Conservation (phyloP, 2,113 vertebrate genomes). For the Agapornis roseicollis region DNA sequence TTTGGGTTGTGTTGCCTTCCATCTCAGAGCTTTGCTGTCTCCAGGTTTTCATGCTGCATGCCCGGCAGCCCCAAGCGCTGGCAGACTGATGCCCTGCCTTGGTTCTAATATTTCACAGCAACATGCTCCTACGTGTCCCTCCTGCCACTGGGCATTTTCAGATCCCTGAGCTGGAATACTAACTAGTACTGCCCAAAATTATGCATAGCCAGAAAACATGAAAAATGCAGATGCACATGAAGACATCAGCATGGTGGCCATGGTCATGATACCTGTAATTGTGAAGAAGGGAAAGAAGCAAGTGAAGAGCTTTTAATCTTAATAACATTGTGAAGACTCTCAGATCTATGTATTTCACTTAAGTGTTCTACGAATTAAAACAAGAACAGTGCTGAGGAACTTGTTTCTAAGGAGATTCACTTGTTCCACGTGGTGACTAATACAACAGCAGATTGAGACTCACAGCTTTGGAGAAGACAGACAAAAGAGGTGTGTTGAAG, state of each 20-base stretch:
- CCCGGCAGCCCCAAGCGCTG: background rate
- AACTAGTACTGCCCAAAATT: background rate
- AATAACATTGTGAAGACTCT: too few species aligned
- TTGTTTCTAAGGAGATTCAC: background rate
- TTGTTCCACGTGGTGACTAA: accelerated
- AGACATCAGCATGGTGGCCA: too few species aligned
- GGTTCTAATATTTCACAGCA: too few species aligned
- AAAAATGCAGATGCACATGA: background rate
- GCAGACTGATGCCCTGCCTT: background rate
- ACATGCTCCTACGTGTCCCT: background rate
- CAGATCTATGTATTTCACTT: background rate
- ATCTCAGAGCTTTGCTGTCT: background rate
- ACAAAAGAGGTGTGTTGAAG: background rate
- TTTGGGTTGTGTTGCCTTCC: background rate
- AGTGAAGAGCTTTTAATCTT: background rate
- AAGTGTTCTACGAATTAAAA: background rate
- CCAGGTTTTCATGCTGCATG: background rate
- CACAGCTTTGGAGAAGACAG: background rate
- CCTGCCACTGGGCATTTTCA: background rate
- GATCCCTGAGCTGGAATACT: too few species aligned
- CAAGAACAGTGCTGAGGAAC: background rate
- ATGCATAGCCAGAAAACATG: background rate
- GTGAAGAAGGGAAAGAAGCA: background rate
- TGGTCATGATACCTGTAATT: background rate
- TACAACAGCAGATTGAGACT: background rate